Evolutionary conservation across 2,888 invertebrate genomes (phyloP), one percentile per base, ranked within the genome.

Genomic region (Acrocyrtus sp.): DNA sequence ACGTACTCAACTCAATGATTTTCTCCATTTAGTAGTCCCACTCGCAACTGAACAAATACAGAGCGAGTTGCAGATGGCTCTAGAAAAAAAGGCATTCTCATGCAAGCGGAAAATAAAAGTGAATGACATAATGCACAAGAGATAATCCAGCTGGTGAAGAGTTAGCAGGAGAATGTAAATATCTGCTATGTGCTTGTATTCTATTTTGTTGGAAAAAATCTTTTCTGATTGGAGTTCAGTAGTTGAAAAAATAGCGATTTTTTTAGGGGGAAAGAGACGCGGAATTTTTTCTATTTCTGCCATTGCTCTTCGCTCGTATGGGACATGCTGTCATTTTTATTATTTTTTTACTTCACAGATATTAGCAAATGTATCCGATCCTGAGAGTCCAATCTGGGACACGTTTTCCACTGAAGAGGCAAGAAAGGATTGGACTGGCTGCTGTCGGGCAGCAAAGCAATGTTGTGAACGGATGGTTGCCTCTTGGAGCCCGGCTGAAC

Each of bases 381-480:
- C 63, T 2, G 62, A 67, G 21, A 72, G 62, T 47, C 75, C 74
- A 12, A 48, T 80, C 10, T 54, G 66, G 60, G 29, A 57, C 21
- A 74, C 78, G 1, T 81, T 81, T 72, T 62, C 61, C 2, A 74
- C 45, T 45, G 70, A 67, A 27, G 66, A 72, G 17, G 67, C 72
- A 10, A 34, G 48, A 47, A 29, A 53, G 21, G 79, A 79, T 24
- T 81, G 81, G 81, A 51, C 63, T 5, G 75, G 75, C n/a, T 81
- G 81, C 66, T 81, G 81, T 50, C 19, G 41, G 19, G 79, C 79
- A 34, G 81, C 81, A 0, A 70, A 73, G 22, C 22, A 50, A 26
- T 81, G 81, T 60, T 81, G 81, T 47, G 51, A 76, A 34, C 67
- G 56, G 22, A 80, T 80, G 73, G 39, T 60, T 34, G 53, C 27